Conservation (phyloP, 2,797 vertebrate genomes). For the Balearica regulorum region DNA sequence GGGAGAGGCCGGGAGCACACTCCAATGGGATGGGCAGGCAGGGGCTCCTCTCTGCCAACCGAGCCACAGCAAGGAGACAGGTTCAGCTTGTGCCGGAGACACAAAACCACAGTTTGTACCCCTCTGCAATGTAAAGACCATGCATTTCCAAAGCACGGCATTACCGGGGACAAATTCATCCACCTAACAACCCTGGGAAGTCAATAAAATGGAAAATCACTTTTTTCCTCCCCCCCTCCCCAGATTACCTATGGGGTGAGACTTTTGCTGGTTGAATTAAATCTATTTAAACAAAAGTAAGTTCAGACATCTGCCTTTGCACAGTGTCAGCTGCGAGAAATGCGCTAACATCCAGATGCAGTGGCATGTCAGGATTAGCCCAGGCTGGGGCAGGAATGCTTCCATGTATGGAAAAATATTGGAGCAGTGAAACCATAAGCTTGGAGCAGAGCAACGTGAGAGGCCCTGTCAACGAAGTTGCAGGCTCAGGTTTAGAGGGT, state of each 20-base stretch:
- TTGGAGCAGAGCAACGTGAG: conserved; percentile 66
- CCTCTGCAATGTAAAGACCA: background rate
- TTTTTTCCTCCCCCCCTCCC: no score
- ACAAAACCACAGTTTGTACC: accelerated
- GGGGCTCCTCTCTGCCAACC: background rate
- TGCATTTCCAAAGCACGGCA: background rate
- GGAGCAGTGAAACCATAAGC: conserved; percentile 72
- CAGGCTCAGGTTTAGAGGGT: conserved; percentile 48
- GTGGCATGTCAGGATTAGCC: conserved; percentile 53
- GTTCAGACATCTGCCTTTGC: conserved; percentile 53
- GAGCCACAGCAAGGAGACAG: background rate
- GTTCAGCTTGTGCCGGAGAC: background rate
- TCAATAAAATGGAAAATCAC: background rate
- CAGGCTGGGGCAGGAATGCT: conserved; percentile 64
- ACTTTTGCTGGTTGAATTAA: background rate
- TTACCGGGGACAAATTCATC: background rate
- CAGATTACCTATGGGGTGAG: background rate
- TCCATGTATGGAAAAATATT: conserved; percentile 77
- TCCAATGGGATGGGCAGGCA: accelerated
- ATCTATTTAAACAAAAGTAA: conserved; percentile 14
- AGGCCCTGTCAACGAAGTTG: conserved; percentile 42
- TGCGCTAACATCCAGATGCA: conserved; percentile 62
- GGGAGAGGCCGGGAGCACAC: background rate
- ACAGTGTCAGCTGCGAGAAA: conserved; percentile 68
- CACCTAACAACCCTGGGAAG: background rate